Conservation (phyloP, 2,888 invertebrate genomes). For the Spisula subtruncata region DNA sequence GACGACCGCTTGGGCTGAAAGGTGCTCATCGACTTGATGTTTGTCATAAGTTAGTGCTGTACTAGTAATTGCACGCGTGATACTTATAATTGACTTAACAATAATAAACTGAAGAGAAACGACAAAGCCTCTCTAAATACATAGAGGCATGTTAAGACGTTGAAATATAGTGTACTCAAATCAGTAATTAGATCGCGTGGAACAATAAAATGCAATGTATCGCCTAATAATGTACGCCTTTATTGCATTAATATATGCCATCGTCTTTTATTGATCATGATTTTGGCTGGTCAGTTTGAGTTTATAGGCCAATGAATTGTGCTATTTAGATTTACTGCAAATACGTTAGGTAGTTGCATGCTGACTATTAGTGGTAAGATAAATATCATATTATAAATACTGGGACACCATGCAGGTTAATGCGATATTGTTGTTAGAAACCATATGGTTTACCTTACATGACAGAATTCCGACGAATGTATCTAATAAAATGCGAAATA, state of each 20-base stretch:
- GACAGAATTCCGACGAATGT: not conserved
- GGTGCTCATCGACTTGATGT: too few species aligned
- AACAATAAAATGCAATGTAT: too few species aligned
- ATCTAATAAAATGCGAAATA: not conserved
- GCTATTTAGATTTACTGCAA: not conserved
- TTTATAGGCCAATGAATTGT: not conserved
- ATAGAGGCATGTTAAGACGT: too few species aligned
- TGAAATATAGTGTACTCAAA: too few species aligned
- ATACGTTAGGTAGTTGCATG: not conserved
- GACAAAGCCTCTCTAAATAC: too few species aligned
- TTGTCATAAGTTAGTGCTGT: too few species aligned
- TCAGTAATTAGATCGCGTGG: too few species aligned
- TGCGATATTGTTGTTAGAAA: not conserved
- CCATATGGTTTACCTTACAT: constrained; percentile 12
- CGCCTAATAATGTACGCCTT: too few species aligned
- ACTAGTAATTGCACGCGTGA: too few species aligned
- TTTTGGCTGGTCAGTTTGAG: not conserved
- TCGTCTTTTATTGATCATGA: not conserved
- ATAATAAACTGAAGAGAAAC: too few species aligned
- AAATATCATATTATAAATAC: not conserved
- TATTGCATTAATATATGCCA: not conserved
- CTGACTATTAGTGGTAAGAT: not conserved
- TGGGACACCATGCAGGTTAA: not conserved
- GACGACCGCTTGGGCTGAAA: too few species aligned
- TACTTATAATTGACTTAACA: too few species aligned